Base-by-base conservation (phyloP, 2,797 vertebrate genomes). In the Acanthurus lineatus region DNA sequence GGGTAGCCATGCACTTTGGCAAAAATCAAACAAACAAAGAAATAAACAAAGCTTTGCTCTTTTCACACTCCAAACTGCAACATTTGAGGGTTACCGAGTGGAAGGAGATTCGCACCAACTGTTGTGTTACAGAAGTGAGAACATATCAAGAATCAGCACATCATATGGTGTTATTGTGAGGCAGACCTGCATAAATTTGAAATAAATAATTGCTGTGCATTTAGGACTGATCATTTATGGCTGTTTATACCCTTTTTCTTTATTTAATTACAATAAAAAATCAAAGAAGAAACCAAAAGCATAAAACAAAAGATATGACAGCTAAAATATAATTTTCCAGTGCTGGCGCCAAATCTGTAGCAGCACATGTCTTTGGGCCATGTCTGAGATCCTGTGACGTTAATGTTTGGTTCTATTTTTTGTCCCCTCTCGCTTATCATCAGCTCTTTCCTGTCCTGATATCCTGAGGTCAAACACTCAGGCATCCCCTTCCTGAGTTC, bases 381-480 rank as follows among this genome's bases (percentile, higher is more conserved):
- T 8, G 1, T 53, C 65, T 59, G n/a, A 73, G 5, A 57, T 64
- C 35, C 52, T 57, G 48, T 88, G 66, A 81, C 40, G 28, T 85
- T 60, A 77, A 79, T 85, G 72, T 69, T 77, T 69, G 7, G 38
- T 83, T 10, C 79, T 80, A 60, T 81, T 79, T 80, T 62, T 66
- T 59, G 28, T 71, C 52, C 56, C 16, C 25, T 49, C 48, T 16
- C 54, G 69, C 54, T 90, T 89, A 88, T 90, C 68, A 28, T 83
- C 75, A 61, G 61, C 62, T 78, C 52, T 75, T 87, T 85, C 79
- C 78, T 76, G 79, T 40, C 53, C 19, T 80, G 58, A 56, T 69
- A 86, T 91, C 88, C 88, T 86, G 83, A 82, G 44, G 79, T 89
- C 68, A 77, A 81, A 86, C 76, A 61, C 57, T 72, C 65, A 69